Percentiles rank a stretch among this genome's conserved stretches.
These are phyloP conservation scores for Cygnus atratus DNA, from an alignment of 2,113 vertebrate species.

Conservation along the genomic window DNA sequence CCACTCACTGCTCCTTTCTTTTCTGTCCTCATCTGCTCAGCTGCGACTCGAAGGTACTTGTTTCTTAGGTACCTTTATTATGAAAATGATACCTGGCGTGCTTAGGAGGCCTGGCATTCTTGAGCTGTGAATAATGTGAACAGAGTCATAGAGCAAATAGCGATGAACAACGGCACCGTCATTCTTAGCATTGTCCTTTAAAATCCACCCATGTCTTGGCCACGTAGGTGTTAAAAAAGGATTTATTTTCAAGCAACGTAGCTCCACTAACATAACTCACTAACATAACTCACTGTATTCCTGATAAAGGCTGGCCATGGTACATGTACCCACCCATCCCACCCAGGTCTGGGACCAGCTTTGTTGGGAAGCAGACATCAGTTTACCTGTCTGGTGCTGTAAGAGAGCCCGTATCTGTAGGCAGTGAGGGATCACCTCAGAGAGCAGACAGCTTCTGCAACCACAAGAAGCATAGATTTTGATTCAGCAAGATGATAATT, in stretches of 20 bases:
- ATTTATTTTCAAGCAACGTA: not conserved
- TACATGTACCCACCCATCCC: not conserved
- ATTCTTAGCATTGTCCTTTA: not conserved
- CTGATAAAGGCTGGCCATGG: not conserved
- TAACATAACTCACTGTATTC: not conserved
- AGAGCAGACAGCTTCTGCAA: not conserved
- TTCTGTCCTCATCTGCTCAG: not conserved
- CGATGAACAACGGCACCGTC: not conserved
- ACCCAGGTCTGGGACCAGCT: not conserved
- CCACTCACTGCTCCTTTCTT: not conserved
- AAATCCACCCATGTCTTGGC: not conserved
- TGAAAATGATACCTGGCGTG: constrained; percentile 18
- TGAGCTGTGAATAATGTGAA: constrained; percentile 6
- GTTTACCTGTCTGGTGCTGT: not conserved
- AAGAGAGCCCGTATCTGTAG: not conserved
- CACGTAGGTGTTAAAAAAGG: not conserved
- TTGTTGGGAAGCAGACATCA: not conserved
- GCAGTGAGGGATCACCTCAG: not conserved
- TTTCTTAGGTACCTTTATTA: not conserved
- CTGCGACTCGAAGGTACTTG: not conserved
- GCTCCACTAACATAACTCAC: not conserved
- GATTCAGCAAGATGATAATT: not conserved
- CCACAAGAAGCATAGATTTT: not conserved
- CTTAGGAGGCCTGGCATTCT: constrained; percentile 41
- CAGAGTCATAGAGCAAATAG: not conserved